These are phyloP conservation scores for Charina bottae DNA, from an alignment of 2,113 vertebrate species.

Conservation along the genomic window DNA sequence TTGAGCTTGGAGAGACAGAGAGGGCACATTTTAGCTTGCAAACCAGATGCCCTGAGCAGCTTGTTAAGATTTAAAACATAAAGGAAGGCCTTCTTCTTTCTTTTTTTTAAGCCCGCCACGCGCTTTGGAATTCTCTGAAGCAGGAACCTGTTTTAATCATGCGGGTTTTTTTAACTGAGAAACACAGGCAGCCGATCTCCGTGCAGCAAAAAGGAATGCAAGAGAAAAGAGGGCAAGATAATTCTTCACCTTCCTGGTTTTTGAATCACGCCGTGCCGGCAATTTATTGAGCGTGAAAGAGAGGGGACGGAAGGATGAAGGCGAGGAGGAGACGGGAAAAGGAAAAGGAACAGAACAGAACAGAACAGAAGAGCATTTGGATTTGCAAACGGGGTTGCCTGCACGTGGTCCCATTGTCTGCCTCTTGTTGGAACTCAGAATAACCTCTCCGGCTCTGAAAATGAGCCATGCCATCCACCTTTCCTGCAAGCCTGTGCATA, in stretches of 20 bases:
- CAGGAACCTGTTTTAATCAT: conserved; percentile 25
- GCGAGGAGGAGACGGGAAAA: too few species aligned
- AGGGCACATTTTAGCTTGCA: conserved; percentile 39
- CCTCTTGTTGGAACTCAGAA: neutral
- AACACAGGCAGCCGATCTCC: neutral
- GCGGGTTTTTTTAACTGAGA: neutral
- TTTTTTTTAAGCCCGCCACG: neutral
- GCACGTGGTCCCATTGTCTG: neutral
- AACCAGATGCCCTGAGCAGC: conserved; percentile 49
- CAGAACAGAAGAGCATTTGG: too few species aligned
- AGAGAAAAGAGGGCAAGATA: too few species aligned
- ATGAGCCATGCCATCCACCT: neutral
- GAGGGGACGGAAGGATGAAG: neutral
- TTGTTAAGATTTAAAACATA: conserved; percentile 28
- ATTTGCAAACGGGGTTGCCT: neutral
- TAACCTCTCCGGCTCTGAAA: neutral
- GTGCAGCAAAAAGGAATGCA: too few species aligned
- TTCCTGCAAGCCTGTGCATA: neutral
- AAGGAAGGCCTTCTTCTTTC: neutral
- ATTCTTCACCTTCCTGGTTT: neutral
- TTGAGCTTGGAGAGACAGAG: conserved; percentile 49
- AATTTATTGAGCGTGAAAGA: neutral
- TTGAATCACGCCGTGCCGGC: neutral
- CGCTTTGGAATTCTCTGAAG: conserved; percentile 29
- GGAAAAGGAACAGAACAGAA: too few species aligned